Conservation (phyloP, 2,113 vertebrate genomes). For the Hippolais icterina region DNA sequence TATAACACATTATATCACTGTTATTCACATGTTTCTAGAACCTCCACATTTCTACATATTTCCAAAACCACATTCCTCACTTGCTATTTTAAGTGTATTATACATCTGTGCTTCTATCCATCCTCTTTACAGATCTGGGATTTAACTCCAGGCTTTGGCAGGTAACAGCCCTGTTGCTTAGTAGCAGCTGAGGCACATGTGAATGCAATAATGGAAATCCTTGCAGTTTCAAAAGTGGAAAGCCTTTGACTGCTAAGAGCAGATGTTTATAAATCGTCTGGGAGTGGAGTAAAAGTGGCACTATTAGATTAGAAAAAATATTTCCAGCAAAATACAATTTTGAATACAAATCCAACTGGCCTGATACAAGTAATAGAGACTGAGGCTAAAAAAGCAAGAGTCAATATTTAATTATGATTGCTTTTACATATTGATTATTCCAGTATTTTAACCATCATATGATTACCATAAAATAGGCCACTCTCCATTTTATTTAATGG, state of each 20-base stretch:
- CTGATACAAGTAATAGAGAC: not conserved
- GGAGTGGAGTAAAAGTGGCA: not conserved
- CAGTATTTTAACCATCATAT: not conserved
- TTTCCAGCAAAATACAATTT: constrained; percentile 21
- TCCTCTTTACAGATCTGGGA: constrained; percentile 14
- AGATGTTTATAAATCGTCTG: not conserved
- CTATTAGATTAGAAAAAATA: constrained; percentile 34
- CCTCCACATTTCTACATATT: not conserved
- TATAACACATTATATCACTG: not conserved
- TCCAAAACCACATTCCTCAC: not conserved
- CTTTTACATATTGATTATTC: not conserved
- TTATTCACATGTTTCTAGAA: not conserved
- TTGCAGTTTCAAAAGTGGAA: constrained; percentile 38
- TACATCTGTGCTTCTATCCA: not conserved
- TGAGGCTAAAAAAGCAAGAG: not conserved
- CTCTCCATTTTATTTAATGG: not conserved
- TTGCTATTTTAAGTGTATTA: constrained; percentile 21
- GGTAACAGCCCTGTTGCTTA: constrained; percentile 62
- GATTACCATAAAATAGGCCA: not conserved
- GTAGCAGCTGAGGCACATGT: constrained; percentile 51
- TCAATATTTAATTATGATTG: constrained; percentile 34
- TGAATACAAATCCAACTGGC: not conserved
- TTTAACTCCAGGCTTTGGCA: constrained; percentile 45
- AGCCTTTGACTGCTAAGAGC: constrained; percentile 21
- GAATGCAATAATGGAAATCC: constrained; percentile 58